These are phyloP conservation scores for Tauraco hartlaubi DNA, from an alignment of 2,797 vertebrate genomes.

Conservation along the genomic window DNA sequence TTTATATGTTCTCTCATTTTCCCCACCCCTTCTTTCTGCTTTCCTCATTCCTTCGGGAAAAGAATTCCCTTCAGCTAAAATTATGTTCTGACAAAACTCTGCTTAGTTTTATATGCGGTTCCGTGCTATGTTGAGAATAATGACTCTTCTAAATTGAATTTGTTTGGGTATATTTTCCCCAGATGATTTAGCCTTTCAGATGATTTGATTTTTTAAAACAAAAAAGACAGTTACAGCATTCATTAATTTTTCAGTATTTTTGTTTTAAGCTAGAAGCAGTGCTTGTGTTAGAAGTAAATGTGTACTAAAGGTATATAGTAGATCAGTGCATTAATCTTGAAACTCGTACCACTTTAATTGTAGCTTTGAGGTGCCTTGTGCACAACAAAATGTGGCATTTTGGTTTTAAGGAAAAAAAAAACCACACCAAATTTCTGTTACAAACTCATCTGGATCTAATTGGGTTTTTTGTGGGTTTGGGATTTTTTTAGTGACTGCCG, in stretches of 20 bases:
- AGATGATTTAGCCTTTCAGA: neutral
- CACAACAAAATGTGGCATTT: neutral
- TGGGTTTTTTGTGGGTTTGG: neutral
- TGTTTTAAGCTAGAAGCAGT: conserved; percentile 32
- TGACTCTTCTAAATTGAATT: neutral
- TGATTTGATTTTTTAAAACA: neutral
- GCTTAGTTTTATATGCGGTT: conserved; percentile 17
- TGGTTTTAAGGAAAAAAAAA: neutral
- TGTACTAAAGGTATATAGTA: neutral
- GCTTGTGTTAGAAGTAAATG: neutral
- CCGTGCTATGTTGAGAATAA: conserved; percentile 40
- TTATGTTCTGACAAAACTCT: conserved; percentile 24
- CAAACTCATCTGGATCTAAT: neutral
- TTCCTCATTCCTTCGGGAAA: conserved; percentile 18
- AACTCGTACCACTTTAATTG: neutral
- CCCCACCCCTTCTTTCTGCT: neutral
- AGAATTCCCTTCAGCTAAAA: neutral
- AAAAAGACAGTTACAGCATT: neutral
- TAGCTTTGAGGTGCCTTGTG: neutral
- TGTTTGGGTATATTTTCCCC: neutral
- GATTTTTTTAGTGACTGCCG: neutral
- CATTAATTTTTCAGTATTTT: neutral
- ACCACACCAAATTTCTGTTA: neutral
- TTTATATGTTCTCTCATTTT: conserved; percentile 54
- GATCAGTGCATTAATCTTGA: neutral